These are phyloP conservation scores for Liopterus haemorrhoidalis DNA, from an alignment of 2,888 invertebrate genomes.

Conservation along the genomic window DNA sequence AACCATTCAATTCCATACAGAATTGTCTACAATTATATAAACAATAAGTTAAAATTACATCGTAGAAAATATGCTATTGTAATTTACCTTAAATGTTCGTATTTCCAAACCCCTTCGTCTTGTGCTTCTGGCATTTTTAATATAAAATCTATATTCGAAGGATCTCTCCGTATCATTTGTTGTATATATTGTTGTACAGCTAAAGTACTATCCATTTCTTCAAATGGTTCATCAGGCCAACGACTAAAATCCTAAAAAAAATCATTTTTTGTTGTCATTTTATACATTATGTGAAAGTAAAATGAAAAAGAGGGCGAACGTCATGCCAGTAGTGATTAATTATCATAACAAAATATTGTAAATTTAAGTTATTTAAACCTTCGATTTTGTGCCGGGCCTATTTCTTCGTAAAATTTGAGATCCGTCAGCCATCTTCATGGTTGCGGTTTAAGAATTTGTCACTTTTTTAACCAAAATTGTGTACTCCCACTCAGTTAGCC, in stretches of 20 bases:
- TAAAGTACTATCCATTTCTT: constrained; percentile 98
- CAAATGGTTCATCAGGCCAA: constrained; percentile 97
- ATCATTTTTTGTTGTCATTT: background rate
- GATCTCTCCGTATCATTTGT: constrained; percentile 90
- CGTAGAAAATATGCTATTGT: too few species aligned
- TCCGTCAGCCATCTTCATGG: constrained; percentile 81
- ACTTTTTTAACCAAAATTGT: constrained; percentile 18
- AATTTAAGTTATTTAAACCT: constrained; percentile 50
- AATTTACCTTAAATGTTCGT: constrained; percentile 85
- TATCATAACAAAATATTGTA: constrained; percentile 33
- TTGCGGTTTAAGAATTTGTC: constrained; percentile 33
- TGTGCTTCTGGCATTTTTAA: constrained; percentile 94
- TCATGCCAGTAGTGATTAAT: background rate
- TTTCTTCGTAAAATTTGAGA: constrained; percentile 79
- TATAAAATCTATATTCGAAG: constrained; percentile 88
- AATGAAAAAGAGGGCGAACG: background rate
- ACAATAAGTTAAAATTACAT: constrained; percentile 10
- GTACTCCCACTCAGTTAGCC: constrained; percentile 11
- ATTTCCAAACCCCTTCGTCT: constrained; percentile 99
- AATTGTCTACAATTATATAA: constrained; percentile 68
- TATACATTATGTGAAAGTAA: constrained; percentile 3
- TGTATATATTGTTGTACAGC: constrained; percentile 99
- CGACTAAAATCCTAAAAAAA: constrained; percentile 80
- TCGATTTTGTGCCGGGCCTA: constrained; percentile 84
- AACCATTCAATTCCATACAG: constrained; percentile 98